Evolutionary conservation across 2,797 vertebrate species (phyloP).

Genomic region (Microcaecilia unicolor): DNA sequence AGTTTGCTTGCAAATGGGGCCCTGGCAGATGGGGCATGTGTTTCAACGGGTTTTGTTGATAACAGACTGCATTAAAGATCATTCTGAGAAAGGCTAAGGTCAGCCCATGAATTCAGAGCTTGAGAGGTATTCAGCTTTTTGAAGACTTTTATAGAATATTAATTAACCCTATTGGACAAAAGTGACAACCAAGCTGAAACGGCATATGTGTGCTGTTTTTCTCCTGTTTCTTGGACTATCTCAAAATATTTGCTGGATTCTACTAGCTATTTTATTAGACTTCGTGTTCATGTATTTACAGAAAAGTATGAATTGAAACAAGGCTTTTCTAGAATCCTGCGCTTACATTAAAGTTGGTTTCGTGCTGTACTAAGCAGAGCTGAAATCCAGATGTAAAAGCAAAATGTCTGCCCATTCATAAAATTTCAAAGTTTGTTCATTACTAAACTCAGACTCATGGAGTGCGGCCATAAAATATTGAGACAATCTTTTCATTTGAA

Average conservation of each 20-base stretch:
- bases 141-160: conserved; percentile 56
- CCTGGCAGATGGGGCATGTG: conserved; percentile 82
- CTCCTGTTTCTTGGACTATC: neutral
- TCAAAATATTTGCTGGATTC: neutral
- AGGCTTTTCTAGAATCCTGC: too few species aligned
- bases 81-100: conserved; percentile 72
- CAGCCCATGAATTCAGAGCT: conserved; percentile 61
- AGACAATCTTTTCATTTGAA: conserved; percentile 2
- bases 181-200: conserved; percentile 33
- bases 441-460: too few species aligned
- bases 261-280: too few species aligned
- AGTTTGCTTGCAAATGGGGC: conserved; percentile 66
- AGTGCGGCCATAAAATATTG: neutral
- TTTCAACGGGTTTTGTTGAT: conserved; percentile 77
- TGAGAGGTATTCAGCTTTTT: conserved; percentile 57
- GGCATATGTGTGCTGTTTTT: conserved; percentile 14
- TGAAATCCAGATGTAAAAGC: too few species aligned
- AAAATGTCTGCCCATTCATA: neutral
- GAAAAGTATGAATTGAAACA: too few species aligned
- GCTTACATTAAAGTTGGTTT: too few species aligned
- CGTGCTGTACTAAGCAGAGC: too few species aligned
- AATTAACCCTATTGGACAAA: conserved; percentile 39
- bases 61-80: conserved; percentile 69
- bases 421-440: neutral
- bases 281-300: too few species aligned